Evolutionary conservation across 2,797 vertebrate genomes (phyloP).

Genomic region (Mus spretus): DNA sequence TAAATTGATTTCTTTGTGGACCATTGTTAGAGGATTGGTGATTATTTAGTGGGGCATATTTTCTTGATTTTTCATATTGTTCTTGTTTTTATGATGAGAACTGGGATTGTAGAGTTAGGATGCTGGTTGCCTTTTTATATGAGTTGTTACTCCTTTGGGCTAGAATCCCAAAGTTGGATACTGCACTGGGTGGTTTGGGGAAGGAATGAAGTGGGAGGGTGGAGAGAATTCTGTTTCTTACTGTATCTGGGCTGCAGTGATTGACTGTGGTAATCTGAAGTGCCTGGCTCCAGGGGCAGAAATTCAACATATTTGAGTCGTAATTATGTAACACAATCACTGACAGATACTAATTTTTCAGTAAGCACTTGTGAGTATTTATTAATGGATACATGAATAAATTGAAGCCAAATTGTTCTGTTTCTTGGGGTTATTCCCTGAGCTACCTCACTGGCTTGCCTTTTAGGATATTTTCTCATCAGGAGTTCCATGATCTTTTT

Average conservation of each 20-base stretch:
- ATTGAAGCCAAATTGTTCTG: background rate
- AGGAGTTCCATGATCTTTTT: background rate
- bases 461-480: background rate
- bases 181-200: background rate
- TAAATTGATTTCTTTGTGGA: background rate
- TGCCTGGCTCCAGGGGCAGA: background rate
- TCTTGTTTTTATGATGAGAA: background rate
- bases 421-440: background rate
- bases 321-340: background rate
- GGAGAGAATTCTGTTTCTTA: background rate
- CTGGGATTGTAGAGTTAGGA: background rate
- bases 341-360: slow-evolving; percentile 8
- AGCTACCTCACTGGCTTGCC: background rate
- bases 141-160: background rate
- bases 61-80: background rate
- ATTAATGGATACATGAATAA: background rate
- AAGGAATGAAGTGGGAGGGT: no score
- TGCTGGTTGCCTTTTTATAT: background rate
- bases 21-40: background rate
- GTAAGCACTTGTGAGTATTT: slow-evolving; percentile 1
- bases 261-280: background rate
- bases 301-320: background rate
- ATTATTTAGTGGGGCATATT: background rate
- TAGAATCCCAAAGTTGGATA: background rate
- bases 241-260: background rate